Evolutionary conservation across 2,888 invertebrate genomes (phyloP).

Genomic region (Spodoptera picta): DNA sequence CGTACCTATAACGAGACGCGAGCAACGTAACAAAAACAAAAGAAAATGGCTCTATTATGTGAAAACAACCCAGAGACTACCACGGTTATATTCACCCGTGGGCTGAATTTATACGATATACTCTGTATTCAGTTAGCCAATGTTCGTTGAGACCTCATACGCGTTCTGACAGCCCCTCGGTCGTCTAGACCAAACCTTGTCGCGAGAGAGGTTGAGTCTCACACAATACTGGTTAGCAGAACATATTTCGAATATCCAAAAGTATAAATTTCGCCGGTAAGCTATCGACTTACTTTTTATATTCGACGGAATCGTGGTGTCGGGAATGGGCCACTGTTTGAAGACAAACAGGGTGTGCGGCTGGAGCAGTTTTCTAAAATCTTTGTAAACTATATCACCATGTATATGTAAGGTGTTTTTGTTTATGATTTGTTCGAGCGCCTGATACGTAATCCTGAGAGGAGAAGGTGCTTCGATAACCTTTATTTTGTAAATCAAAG

Average conservation of each 20-base stretch:
- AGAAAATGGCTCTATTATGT: conserved; percentile 89
- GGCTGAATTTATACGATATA: conserved; percentile 88
- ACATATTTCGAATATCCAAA: conserved; percentile 88
- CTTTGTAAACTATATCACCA: conserved; percentile 41
- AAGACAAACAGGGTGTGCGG: conserved; percentile 80
- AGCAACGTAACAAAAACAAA: conserved; percentile 86
- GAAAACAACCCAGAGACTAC: conserved; percentile 87
- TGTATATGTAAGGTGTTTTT: conserved; percentile 52
- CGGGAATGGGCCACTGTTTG: conserved; percentile 84
- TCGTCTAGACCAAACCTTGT: conserved; percentile 2
- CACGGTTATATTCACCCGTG: conserved; percentile 87
- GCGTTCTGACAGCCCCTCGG: conserved; percentile 37
- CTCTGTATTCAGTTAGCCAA: conserved; percentile 79
- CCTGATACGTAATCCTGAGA: conserved; percentile 38
- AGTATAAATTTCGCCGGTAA: conserved; percentile 87
- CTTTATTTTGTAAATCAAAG: conserved; percentile 11
- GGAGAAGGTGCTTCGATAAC: conserved; percentile 15
- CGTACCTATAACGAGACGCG: conserved; percentile 83
- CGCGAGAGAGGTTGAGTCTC: conserved; percentile 53
- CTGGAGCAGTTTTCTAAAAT: conserved; percentile 46
- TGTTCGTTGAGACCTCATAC: conserved; percentile 64
- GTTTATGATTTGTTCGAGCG: conserved; percentile 56
- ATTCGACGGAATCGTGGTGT: conserved; percentile 82
- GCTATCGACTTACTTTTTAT: conserved; percentile 89
- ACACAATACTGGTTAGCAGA: conserved; percentile 64